phyloP scores from a whole-genome alignment of 2,797 vertebrate species.

The Hydrophis major region DNA sequence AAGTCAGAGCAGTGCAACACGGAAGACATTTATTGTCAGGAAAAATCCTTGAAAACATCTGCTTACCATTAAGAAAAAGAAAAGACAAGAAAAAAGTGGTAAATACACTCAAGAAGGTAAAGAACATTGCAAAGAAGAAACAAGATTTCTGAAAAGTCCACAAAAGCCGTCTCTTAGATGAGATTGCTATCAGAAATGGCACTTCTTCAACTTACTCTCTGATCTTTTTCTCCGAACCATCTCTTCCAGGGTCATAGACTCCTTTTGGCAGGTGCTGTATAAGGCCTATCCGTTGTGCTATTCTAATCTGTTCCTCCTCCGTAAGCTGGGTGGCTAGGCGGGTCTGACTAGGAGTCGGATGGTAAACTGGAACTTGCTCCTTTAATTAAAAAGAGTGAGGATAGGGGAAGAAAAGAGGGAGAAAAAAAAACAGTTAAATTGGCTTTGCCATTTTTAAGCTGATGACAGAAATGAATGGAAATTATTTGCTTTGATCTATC shows the following conservation, averaged over 20 bases:
- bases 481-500: background rate
- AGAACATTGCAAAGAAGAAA: background rate
- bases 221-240: conserved; percentile 88
- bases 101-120: background rate
- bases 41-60: background rate
- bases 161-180: background rate
- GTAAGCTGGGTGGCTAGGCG: conserved; percentile 87
- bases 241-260: conserved; percentile 84
- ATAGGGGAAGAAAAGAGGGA: accelerated
- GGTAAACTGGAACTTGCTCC: conserved; percentile 88
- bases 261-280: conserved; percentile 88
- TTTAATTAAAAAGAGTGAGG: conserved; percentile 37
- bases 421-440: background rate
- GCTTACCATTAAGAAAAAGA: background rate
- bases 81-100: background rate
- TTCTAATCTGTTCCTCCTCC: conserved; percentile 87
- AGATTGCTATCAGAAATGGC: background rate
- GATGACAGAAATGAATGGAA: background rate
- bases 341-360: conserved; percentile 87
- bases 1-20: background rate
- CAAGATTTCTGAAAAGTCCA: background rate
- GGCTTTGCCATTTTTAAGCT: conserved; percentile 6
- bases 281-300: conserved; percentile 87
- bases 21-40: background rate
- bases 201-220: conserved; percentile 79